phyloP scores from a whole-genome alignment of 35 echinoderm and acorn worm species.

The Ophiothrix spiculata region DNA sequence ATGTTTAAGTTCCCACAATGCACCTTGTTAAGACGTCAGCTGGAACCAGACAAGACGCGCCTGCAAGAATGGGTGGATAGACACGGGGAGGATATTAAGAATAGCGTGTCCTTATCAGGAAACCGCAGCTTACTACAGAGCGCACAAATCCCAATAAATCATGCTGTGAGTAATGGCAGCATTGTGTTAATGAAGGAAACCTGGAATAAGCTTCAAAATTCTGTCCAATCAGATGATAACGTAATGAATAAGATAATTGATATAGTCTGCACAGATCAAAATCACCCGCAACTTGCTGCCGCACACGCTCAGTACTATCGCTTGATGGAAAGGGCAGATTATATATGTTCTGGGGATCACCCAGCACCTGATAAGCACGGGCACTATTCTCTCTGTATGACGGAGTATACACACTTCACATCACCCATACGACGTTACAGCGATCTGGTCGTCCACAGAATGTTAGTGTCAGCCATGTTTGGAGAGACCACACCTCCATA shows the following conservation, averaged over 20 bases:
- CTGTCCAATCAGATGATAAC: not conserved
- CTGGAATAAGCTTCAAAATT: slow-evolving; percentile 7
- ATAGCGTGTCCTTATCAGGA: slow-evolving; percentile 29
- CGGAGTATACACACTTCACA: slow-evolving; percentile 83
- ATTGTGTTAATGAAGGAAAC: slow-evolving; percentile 20
- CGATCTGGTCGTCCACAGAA: slow-evolving; percentile 82
- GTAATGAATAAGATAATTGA: slow-evolving; percentile 41
- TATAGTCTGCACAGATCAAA: slow-evolving; percentile 60
- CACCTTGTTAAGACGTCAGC: slow-evolving; percentile 65
- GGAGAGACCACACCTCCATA: slow-evolving; percentile 43
- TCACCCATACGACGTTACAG: slow-evolving; percentile 88
- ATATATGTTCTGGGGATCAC: slow-evolving; percentile 54
- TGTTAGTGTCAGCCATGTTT: slow-evolving; percentile 43
- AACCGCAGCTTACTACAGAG: not conserved
- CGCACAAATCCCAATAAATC: not conserved
- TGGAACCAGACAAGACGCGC: slow-evolving; percentile 42
- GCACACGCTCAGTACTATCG: slow-evolving; percentile 41
- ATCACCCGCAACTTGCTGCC: slow-evolving; percentile 74
- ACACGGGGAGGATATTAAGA: slow-evolving; percentile 18
- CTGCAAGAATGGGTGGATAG: slow-evolving; percentile 48
- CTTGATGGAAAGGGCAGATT: slow-evolving; percentile 56
- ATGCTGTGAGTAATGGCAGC: not conserved
- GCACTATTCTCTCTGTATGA: slow-evolving; percentile 66
- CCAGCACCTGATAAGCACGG: not conserved
- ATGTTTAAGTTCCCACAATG: slow-evolving; percentile 39